Conservation (phyloP, 1,140 invertebrate genomes). For the Calosoma granatense region DNA sequence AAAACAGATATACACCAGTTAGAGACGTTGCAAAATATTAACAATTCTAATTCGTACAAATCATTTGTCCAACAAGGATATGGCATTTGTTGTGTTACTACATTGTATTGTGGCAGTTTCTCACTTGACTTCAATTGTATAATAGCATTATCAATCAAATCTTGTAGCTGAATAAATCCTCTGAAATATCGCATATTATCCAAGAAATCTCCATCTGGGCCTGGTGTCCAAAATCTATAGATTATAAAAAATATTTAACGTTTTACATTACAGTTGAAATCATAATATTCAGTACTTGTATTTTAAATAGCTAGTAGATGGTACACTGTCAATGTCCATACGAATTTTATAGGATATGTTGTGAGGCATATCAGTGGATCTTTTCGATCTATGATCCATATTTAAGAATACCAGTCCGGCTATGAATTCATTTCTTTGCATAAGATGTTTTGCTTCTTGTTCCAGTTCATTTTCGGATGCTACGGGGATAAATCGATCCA, state of each 20-base stretch:
- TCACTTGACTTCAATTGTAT: conserved; percentile 36
- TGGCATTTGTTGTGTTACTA: conserved; percentile 53
- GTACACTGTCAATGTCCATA: conserved; percentile 57
- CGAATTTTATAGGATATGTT: conserved; percentile 49
- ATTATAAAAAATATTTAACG: background rate
- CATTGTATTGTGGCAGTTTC: conserved; percentile 32
- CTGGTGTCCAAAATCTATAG: conserved; percentile 51
- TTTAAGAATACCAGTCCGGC: conserved; percentile 41
- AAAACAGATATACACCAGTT: conserved; percentile 16
- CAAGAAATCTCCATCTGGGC: conserved; percentile 49
- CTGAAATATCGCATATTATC: conserved; percentile 54
- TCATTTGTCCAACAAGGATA: conserved; percentile 54
- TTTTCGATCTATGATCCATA: conserved; percentile 26
- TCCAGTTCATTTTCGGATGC: conserved; percentile 39
- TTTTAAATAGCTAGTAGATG: conserved; percentile 45
- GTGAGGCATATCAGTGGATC: conserved; percentile 20
- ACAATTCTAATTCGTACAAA: conserved; percentile 37
- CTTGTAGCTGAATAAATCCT: conserved; percentile 55
- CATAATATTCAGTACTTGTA: conserved; percentile 34
- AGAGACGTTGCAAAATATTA: too few relatives aligned
- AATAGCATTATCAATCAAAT: conserved; percentile 51
- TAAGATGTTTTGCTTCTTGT: conserved; percentile 40
- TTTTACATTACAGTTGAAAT: background rate
- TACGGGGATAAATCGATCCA: conserved; percentile 45
- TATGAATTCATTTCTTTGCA: conserved; percentile 43